Evolutionary conservation across 2,113 vertebrate species (phyloP).

Genomic region (Oncorhynchus nerka): DNA sequence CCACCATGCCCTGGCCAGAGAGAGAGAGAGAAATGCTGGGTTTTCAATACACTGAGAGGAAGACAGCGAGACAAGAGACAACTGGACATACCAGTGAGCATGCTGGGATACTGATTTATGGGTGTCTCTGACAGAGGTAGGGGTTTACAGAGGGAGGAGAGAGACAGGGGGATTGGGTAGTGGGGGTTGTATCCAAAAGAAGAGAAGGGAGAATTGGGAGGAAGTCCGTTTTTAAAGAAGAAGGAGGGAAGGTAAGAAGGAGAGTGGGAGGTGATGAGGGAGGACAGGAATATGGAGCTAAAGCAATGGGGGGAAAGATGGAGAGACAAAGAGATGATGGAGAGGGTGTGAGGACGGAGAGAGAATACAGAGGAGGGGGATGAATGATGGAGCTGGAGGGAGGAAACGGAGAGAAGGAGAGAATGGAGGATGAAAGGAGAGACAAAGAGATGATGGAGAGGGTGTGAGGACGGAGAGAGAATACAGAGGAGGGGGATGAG

Average conservation of each 20-base stretch:
- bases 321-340: conserved; percentile 47
- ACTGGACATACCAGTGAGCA: conserved; percentile 51
- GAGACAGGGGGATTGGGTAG: conserved; percentile 14
- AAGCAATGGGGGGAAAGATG: conserved; percentile 39
- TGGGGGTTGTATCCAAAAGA: conserved; percentile 25
- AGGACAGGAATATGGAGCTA: conserved; percentile 58
- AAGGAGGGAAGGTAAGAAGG: conserved; percentile 15
- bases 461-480: conserved; percentile 61
- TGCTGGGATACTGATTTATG: conserved; percentile 60
- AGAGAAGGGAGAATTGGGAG: conserved; percentile 23
- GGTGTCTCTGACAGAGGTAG: conserved; percentile 39
- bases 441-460: conserved; percentile 57
- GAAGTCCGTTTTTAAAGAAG: background rate
- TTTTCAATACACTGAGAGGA: background rate
- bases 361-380: conserved; percentile 54
- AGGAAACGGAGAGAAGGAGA: conserved; percentile 43
- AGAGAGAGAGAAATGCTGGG: conserved; percentile 45
- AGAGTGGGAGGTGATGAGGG: conserved; percentile 49
- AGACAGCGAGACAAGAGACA: conserved; percentile 29
- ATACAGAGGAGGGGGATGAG: conserved; percentile 58
- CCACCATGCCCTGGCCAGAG: conserved; percentile 35
- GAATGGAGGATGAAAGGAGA: conserved; percentile 52
- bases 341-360: conserved; percentile 63
- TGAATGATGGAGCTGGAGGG: conserved; percentile 62
- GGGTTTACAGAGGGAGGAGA: conserved; percentile 22